Evolutionary conservation across 2,113 vertebrate genomes (phyloP).

Genomic region (Lasiurus cinereus): DNA sequence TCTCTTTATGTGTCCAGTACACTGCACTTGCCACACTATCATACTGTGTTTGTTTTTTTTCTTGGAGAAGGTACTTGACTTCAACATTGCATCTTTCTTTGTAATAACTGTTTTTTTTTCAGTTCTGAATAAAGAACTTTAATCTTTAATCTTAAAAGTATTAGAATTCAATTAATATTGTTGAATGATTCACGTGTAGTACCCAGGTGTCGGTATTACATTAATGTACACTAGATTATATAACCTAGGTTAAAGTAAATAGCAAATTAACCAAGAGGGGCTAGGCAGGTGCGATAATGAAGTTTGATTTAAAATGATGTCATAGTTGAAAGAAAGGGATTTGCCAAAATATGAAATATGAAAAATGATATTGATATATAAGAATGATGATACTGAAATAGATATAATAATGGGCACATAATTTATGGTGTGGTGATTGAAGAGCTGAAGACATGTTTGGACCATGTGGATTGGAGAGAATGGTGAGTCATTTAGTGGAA

Average conservation of each 20-base stretch:
- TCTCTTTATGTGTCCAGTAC: not conserved
- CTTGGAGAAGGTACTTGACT: not conserved
- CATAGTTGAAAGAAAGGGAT: not conserved
- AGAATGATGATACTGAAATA: not conserved
- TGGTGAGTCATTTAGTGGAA: not conserved
- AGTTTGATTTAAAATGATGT: not conserved
- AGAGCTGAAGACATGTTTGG: not conserved
- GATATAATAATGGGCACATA: not conserved
- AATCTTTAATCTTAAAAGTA: not conserved
- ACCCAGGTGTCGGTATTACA: too few species aligned
- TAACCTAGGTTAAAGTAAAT: not conserved
- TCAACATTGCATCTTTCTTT: not conserved
- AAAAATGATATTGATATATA: not conserved
- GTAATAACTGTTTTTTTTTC: not conserved
- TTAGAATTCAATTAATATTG: not conserved
- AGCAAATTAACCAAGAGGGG: not conserved
- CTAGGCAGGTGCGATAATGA: not conserved
- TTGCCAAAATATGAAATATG: not conserved
- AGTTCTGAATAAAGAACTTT: not conserved
- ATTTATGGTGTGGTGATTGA: not conserved
- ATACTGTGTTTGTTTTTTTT: not conserved
- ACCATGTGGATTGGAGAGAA: not conserved
- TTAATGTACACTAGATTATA: not conserved
- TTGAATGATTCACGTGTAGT: not conserved
- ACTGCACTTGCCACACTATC: accelerated